Percentiles rank a stretch among this genome's conserved stretches.
These are phyloP conservation scores for Falco berigora DNA, from an alignment of 2,797 vertebrate species.

Conservation along the genomic window DNA sequence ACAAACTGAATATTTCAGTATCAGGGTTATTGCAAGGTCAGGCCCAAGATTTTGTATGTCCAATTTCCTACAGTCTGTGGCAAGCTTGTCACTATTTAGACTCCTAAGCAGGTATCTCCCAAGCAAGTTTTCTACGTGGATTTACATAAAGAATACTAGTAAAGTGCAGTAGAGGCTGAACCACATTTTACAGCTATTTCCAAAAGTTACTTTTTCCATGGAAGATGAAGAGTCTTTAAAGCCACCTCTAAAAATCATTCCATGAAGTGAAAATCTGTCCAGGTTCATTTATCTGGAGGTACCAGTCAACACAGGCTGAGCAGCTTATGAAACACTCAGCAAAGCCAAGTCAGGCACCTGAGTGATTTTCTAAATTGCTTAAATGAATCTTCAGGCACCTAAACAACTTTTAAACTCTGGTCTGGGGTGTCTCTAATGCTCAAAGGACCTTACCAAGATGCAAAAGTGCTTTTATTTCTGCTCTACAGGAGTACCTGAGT, in stretches of 20 bases:
- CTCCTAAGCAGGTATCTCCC: neutral
- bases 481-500: neutral
- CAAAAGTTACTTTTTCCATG: neutral
- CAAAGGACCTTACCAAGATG: neutral
- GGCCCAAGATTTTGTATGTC: neutral
- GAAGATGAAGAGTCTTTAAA: neutral
- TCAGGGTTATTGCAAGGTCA: slow-evolving; percentile 59
- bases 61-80: neutral
- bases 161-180: neutral
- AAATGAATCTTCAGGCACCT: neutral
- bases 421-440: neutral
- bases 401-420: neutral
- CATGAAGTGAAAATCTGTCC: neutral
- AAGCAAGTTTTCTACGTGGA: neutral
- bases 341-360: neutral
- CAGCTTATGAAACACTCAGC: neutral
- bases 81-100: neutral
- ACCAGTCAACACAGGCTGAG: neutral
- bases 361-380: neutral
- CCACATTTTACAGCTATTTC: neutral
- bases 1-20: slow-evolving; percentile 52
- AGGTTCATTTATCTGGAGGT: neutral
- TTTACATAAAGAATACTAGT: neutral
- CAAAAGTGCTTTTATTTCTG: neutral
- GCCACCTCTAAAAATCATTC: neutral